phyloP scores from a whole-genome alignment of 2,797 vertebrate genomes.

The Aulostomus chinensis region DNA sequence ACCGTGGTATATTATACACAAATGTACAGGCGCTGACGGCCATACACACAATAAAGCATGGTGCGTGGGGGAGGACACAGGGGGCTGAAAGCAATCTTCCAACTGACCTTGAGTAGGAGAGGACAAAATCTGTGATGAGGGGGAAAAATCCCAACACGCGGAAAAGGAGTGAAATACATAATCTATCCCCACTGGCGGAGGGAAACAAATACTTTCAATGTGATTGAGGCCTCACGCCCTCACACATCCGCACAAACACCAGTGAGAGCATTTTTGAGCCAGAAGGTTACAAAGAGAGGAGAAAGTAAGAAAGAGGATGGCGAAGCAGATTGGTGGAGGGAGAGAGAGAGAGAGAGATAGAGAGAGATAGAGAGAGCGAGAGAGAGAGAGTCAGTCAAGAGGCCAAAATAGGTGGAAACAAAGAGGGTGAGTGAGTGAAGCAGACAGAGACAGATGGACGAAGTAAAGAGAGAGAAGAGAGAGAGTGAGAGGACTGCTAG shows the following conservation, averaged over 20 bases:
- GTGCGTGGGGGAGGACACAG: conserved; percentile 61
- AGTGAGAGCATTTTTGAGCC: conserved; percentile 22
- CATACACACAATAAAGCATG: conserved; percentile 57
- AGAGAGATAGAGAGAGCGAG: conserved; percentile 21
- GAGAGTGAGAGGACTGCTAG: conserved; percentile 49
- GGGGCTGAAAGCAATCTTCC: conserved; percentile 82
- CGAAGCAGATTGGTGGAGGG: conserved; percentile 10
- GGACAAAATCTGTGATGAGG: conserved; percentile 71
- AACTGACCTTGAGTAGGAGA: conserved; percentile 80
- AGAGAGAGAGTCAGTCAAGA: conserved; percentile 33
- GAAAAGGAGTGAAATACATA: conserved; percentile 76
- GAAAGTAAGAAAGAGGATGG: conserved; percentile 19
- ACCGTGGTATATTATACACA: conserved; percentile 32
- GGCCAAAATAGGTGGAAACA: conserved; percentile 49
- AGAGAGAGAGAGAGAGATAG: conserved; percentile 21
- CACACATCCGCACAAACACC: conserved; percentile 31
- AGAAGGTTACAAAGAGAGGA: conserved; percentile 14
- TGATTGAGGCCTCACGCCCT: conserved; percentile 73
- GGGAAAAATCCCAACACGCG: conserved; percentile 44
- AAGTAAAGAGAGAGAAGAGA: conserved; percentile 49
- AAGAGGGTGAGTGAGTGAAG: conserved; percentile 31
- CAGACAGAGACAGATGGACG: conserved; percentile 71
- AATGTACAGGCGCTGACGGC: conserved; percentile 42
- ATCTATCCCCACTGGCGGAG: conserved; percentile 68
- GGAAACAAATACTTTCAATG: conserved; percentile 74